Conservation (phyloP, 2,888 invertebrate species). For the Latrodectus elegans region DNA sequence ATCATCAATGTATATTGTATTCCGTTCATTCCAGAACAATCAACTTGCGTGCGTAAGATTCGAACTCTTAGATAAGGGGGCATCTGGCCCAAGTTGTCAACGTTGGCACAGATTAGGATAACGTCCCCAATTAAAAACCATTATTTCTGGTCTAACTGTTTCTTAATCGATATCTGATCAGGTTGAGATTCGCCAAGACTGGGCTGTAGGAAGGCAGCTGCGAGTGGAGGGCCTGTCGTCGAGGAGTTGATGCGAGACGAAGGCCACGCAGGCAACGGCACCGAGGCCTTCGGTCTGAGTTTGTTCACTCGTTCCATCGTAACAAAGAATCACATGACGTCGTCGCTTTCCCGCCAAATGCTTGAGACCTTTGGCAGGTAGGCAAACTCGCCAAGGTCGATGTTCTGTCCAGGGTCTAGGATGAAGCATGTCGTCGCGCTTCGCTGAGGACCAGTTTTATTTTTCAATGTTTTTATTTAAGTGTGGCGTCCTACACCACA, state of each 20-base stretch:
- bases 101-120: too few relatives aligned
- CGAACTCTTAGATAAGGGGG: too few relatives aligned
- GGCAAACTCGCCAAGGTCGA: conserved; percentile 35
- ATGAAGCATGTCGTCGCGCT: background rate
- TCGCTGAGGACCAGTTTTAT: conserved; percentile 1
- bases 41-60: too few relatives aligned
- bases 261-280: background rate
- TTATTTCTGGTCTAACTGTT: too few relatives aligned
- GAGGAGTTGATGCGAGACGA: background rate
- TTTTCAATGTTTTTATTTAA: background rate
- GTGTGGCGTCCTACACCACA: background rate
- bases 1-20: too few relatives aligned
- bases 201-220: too few relatives aligned
- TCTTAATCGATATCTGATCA: too few relatives aligned
- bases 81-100: too few relatives aligned
- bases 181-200: too few relatives aligned
- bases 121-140: too few relatives aligned
- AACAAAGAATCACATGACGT: conserved; percentile 11
- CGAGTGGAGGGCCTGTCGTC: too few relatives aligned
- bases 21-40: too few relatives aligned
- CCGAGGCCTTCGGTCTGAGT: background rate
- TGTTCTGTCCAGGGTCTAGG: conserved; percentile 9
- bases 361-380: conserved; percentile 1
- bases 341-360: conserved; percentile 50
- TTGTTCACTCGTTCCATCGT: background rate